Evolutionary conservation across 2,113 vertebrate genomes (phyloP).

Genomic region (Cygnus buccinator): DNA sequence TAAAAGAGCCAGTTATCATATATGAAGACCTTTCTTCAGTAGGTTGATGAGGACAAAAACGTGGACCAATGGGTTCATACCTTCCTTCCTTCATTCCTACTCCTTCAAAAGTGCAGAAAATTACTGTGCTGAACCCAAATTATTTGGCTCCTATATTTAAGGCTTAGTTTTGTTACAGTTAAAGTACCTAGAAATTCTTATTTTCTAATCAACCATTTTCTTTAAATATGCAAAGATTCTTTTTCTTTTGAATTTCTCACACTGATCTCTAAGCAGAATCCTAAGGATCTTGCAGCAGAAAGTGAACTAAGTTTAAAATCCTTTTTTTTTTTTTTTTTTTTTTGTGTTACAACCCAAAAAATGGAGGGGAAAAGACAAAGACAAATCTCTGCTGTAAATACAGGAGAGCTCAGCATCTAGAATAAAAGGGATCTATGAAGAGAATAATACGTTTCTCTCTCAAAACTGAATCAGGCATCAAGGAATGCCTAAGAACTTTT

Average conservation of each 20-base stretch:
- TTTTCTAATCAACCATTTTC: background rate
- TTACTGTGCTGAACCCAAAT: background rate
- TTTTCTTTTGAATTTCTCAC: background rate
- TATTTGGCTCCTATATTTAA: background rate
- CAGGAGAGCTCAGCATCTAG: background rate
- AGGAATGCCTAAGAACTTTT: background rate
- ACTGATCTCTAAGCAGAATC: background rate
- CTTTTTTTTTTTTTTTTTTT: background rate
- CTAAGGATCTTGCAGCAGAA: background rate
- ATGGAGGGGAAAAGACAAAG: background rate
- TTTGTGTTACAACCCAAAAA: background rate
- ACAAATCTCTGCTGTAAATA: background rate
- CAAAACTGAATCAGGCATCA: background rate
- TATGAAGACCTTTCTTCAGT: background rate
- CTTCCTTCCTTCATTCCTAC: background rate
- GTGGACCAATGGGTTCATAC: background rate
- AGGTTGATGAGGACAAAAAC: background rate
- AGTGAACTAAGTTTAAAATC: background rate
- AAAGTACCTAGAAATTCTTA: background rate
- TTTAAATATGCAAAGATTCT: too few species aligned
- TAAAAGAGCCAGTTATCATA: background rate
- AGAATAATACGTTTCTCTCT: background rate
- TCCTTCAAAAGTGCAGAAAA: background rate
- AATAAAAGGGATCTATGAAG: background rate
- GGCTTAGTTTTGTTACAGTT: background rate